Evolutionary conservation across 1,140 invertebrate genomes (phyloP), one percentile per base, ranked within the genome.

Genomic region (Sesamia nonagrioides): DNA sequence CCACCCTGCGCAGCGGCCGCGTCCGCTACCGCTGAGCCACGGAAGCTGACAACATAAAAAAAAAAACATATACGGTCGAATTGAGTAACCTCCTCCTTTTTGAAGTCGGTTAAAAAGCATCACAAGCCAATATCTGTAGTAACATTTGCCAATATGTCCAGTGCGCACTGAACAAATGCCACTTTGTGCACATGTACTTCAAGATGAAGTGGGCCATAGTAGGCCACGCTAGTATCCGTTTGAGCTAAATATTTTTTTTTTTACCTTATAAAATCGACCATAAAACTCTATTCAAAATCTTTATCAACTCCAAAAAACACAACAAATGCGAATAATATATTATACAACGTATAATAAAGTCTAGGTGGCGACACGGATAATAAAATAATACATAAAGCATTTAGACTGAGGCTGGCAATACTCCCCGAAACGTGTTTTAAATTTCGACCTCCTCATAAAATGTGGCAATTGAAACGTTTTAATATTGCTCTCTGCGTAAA

Each of bases 311-410:
- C 3, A 37, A 63, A 35, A 50, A 68, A 68, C 42, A 50, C 33
- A 75, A 75, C 56, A 75, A 75, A 63, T 48, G 58, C 58, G 73
- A 75, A 75, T 75, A 68, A 76, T 78, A 75, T 75, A 68, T 72
- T 78, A 75, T 37, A 77, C 69, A 56, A 33, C 35, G 13, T 73
- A 75, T 21, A 77, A 81, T 77, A 78, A 77, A 72, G 27, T 11
- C 56, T 78, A 40, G 52, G 58, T 71, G 75, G 58, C 73, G 80
- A 61, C 56, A 79, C 42, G 68, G 27, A 63, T 48, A 74, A 78
- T 80, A 82, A 82, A 82, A 78, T 77, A 77, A 75, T 58, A 74
- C 74, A 75, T 82, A 82, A 82, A 82, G 61, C 75, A 78, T 80
- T 82, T 80, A 80, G 78, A 18, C 40, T 8, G 27, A 75, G 58